Evolutionary conservation across 2,888 invertebrate genomes (phyloP), one percentile per base, ranked within the genome.

Genomic region (Drosophila borborema): DNA sequence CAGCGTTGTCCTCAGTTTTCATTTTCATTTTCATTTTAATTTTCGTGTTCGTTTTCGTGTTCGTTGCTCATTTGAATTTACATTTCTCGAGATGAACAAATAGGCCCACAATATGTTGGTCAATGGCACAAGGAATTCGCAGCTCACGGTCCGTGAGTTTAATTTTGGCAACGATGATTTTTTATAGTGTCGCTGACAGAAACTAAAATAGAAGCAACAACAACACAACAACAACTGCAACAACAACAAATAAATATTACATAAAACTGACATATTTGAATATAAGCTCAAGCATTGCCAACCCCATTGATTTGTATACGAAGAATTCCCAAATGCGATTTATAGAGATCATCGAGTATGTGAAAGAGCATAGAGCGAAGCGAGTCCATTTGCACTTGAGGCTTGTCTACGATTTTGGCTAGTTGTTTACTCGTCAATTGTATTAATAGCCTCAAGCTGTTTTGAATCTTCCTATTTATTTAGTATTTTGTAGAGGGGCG

Each of bases 1-100:
- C 78, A 69, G 73, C 72, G 77, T 69, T 86, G 85, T 89, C 85
- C 90, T 82, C 86, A 49, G 86, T 83, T 34, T 49, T 56, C 62
- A 45, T 73, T 74, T 71, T 78, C 68, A 77, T 67, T 77, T 74
- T 72, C 20, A 20, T 20, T 20, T 20, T 20, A 2, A 20, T 20
- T 20, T 20, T 20, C 20, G 20, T 20, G 20, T 20, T 20, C 60
- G 59, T 74, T 7, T 48, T 45, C 12, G 10, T 18, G 12, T 38
- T 58, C 45, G 46, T 5, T 70, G 28, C 64, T 62, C 49, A 69
- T 82, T 69, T 67, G 74, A 23, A 4, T 55, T 55, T 28, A 40
- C 23, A 55, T 73, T 71, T 74, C 43, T 73, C 45, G 49, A 34
- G 49, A 51, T 74, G 75, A 62, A 28, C 23, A 43, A 41, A 56